Evolutionary conservation across 2,888 invertebrate genomes (phyloP).

Genomic region (Heliconius erato): DNA sequence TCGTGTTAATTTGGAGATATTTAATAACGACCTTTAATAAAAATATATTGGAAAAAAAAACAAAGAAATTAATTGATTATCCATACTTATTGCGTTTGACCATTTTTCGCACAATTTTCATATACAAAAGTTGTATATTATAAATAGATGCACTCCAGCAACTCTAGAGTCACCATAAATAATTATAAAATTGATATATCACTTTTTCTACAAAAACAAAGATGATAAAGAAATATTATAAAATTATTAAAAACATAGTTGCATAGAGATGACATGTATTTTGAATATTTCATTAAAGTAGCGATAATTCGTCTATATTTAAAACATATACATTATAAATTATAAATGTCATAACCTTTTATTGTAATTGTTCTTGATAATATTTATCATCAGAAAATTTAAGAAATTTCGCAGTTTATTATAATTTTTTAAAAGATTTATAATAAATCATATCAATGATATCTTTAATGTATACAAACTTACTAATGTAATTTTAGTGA

Average conservation of each 20-base stretch:
- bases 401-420: background rate
- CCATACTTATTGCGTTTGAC: background rate
- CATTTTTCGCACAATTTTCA: background rate
- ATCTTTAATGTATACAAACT: too few relatives aligned
- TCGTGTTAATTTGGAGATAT: background rate
- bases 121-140: background rate
- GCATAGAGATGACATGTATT: constrained; percentile 6
- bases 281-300: background rate
- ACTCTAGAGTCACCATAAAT: background rate
- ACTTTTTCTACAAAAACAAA: background rate
- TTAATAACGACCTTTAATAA: background rate
- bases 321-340: background rate
- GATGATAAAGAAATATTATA: background rate
- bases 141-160: constrained; percentile 18
- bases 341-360: too few relatives aligned
- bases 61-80: background rate
- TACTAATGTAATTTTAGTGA: too few relatives aligned
- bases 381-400: background rate
- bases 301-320: background rate
- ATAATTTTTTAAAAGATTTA: background rate
- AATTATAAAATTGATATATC: background rate
- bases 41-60: background rate
- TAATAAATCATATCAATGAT: too few relatives aligned
- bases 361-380: too few relatives aligned
- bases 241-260: background rate